Conservation (phyloP, 2,113 vertebrate genomes). For the Saguinus imperator region DNA sequence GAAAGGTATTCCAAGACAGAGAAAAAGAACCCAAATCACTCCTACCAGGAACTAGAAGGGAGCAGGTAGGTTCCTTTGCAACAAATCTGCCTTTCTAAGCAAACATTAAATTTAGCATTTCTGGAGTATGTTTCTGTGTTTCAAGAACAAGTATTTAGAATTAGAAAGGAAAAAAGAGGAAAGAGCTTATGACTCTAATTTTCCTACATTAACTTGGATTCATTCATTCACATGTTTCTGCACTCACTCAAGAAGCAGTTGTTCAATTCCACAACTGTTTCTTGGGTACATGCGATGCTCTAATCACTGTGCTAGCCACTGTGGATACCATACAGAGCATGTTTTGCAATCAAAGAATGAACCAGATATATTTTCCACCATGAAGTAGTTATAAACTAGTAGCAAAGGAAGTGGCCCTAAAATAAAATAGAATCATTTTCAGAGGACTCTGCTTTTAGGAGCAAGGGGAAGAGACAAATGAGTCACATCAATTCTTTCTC, state of each 20-base stretch:
- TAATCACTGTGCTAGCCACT: not conserved
- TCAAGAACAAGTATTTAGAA: slow-evolving; percentile 36
- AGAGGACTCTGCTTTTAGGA: not conserved
- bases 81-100: not conserved
- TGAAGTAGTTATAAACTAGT: not conserved
- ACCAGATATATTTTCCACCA: not conserved
- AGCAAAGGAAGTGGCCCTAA: not conserved
- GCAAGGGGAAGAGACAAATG: not conserved
- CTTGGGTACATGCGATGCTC: not conserved
- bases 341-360: not conserved
- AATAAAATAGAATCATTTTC: slow-evolving; percentile 2
- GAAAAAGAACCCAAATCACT: not conserved
- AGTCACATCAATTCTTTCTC: not conserved
- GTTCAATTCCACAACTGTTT: not conserved
- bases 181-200: not conserved
- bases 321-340: not conserved
- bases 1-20: slow-evolving; percentile 9
- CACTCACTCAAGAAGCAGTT: not conserved
- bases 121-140: not conserved
- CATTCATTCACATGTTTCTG: not conserved
- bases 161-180: not conserved
- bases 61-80: not conserved
- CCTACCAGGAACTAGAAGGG: not conserved
- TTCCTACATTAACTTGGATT: not conserved
- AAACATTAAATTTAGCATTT: slow-evolving; percentile 32